Base-by-base conservation (phyloP, 2,888 invertebrate species). In the Ecliptopera silaceata region DNA sequence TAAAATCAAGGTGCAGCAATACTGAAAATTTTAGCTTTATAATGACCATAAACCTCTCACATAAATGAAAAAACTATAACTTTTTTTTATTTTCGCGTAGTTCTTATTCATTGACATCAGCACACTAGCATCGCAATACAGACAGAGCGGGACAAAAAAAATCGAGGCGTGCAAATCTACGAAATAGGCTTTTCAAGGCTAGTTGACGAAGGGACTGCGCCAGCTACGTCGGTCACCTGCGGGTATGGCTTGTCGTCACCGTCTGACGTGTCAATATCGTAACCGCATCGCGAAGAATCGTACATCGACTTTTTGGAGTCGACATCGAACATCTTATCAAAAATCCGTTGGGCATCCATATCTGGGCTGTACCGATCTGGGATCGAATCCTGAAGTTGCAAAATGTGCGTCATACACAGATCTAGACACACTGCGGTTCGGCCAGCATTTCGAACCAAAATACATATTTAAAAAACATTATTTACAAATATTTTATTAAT, bases 241-340 rank as follows among this genome's bases (percentile, higher is more conserved):
- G 82, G 88, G 81, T 86, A 90, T 72, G 79, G 76, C 82, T 86
- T 89, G 82, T 91, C 90, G 79, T 89, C 90, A 81, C 86, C 82
- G 74, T 90, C 91, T 71, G 90, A 88, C 82, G 87, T 80, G 74
- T 90, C 90, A 73, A 89, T 84, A 87, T 90, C 91, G 81, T 86
- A 91, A 83, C 80, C 85, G 84, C 88, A 88, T 70, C 87, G 88
- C 77, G 89, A 86, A 74, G 89, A 86, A 77, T 85, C 84, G 73
- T 83, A 84, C 72, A 84, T 85, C 84, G 72, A 82, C 75, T 84
- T 88, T 88, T 90, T 92, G 75, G 86, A 79, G 74, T 91, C 91
- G 67, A 88, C 86, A 80, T 91, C 91, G 84, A 92, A 92, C 91
- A 92, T 92, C 88, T 92, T 92, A 89, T 92, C 91, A 85, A 91